phyloP scores from a whole-genome alignment of 64 coral and sea anemone genomes.

The Porites australiensis region DNA sequence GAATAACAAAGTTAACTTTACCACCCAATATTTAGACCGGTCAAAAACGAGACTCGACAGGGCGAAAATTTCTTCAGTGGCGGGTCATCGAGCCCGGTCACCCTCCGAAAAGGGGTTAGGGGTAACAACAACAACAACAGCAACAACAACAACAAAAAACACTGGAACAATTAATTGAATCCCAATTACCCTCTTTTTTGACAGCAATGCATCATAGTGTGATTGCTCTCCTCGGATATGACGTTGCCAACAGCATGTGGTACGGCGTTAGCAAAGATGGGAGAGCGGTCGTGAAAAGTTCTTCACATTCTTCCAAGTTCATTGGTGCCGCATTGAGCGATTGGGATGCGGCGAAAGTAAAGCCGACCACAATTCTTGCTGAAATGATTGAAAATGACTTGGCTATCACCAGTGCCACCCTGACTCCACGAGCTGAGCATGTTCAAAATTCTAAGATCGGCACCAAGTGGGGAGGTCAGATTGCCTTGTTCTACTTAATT shows the following conservation, averaged over 20 bases:
- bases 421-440: not conserved
- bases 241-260: not conserved
- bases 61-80: too few relatives aligned
- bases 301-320: not conserved
- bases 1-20: too few relatives aligned
- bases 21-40: too few relatives aligned
- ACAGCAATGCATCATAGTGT: conserved; percentile 11
- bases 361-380: not conserved
- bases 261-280: conserved; percentile 22
- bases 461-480: conserved; percentile 20
- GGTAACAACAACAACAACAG: too few relatives aligned
- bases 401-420: not conserved
- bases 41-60: too few relatives aligned
- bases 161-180: too few relatives aligned
- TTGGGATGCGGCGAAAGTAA: not conserved
- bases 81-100: too few relatives aligned
- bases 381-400: not conserved
- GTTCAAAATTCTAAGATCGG: not conserved
- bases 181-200: not conserved
- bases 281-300: conserved; percentile 19
- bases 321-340: not conserved
- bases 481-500: not conserved
- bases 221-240: not conserved
- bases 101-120: too few relatives aligned
- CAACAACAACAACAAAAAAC: too few relatives aligned